phyloP scores from a whole-genome alignment of 1,140 invertebrate genomes.

The Zaprionus lachaisei region DNA sequence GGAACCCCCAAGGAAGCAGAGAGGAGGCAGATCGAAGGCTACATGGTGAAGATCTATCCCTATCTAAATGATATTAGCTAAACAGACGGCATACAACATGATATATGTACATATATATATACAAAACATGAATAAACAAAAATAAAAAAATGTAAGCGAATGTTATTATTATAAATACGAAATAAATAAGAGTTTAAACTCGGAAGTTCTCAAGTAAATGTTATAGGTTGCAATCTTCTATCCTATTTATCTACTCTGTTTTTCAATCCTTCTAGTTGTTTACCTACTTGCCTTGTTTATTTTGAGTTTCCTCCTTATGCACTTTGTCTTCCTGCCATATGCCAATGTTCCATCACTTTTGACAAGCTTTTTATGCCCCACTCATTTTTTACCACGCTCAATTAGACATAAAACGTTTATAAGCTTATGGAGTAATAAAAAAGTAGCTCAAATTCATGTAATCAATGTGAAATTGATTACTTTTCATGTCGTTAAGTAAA shows the following conservation, averaged over 20 bases:
- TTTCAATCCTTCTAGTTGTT: not conserved
- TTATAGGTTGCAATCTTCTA: not conserved
- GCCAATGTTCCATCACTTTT: not conserved
- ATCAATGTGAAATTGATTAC: slow-evolving; percentile 2
- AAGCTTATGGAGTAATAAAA: not conserved
- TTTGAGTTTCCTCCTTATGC: not conserved
- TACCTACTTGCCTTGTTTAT: not conserved
- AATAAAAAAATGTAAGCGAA: too few relatives aligned
- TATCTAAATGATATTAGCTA: too few relatives aligned
- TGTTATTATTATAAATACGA: too few relatives aligned
- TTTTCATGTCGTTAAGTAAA: not conserved
- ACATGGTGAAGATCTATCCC: too few relatives aligned
- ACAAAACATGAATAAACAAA: too few relatives aligned
- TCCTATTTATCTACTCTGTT: not conserved
- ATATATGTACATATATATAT: too few relatives aligned
- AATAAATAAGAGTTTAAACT: not conserved
- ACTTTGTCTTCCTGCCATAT: not conserved
- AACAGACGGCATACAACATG: too few relatives aligned
- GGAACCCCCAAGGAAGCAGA: too few relatives aligned
- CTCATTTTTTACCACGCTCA: not conserved
- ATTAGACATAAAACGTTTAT: not conserved
- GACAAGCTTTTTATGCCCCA: not conserved
- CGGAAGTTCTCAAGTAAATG: not conserved
- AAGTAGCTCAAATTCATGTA: not conserved
- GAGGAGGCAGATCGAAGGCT: too few relatives aligned